phyloP scores from a whole-genome alignment of 1,140 invertebrate species.

The Drosophila gunungcola region DNA sequence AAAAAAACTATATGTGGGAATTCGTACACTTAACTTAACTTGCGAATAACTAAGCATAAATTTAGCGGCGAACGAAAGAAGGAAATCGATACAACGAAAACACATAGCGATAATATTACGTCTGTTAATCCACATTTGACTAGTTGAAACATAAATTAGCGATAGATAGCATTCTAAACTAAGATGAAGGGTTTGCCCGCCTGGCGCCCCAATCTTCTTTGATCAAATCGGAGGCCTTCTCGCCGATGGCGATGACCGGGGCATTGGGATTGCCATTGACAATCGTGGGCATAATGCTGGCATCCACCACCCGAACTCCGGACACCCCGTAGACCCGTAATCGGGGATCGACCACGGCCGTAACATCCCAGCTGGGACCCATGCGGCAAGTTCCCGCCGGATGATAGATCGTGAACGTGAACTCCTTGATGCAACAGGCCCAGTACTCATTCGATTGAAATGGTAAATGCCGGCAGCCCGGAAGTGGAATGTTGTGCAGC shows the following conservation, averaged over 20 bases:
- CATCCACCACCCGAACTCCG: constrained; percentile 90
- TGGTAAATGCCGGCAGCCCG: constrained; percentile 90
- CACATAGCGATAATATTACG: constrained; percentile 26
- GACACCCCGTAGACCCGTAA: constrained; percentile 90
- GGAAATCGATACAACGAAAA: constrained; percentile 12
- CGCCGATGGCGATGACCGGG: constrained; percentile 89
- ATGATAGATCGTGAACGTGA: constrained; percentile 95
- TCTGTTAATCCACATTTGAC: constrained; percentile 68
- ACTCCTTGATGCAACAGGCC: constrained; percentile 91
- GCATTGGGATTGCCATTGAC: constrained; percentile 93
- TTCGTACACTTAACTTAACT: constrained; percentile 8
- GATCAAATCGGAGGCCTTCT: constrained; percentile 92
- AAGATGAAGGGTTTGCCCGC: constrained; percentile 1
- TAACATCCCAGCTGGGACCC: constrained; percentile 90
- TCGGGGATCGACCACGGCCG: constrained; percentile 92
- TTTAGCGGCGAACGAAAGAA: constrained; percentile 26
- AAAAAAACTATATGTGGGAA: constrained; percentile 34
- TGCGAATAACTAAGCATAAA: constrained; percentile 23
- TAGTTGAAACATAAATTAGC: constrained; percentile 66
- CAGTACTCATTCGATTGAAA: constrained; percentile 94
- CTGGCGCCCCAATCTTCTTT: constrained; percentile 88
- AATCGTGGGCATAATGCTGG: constrained; percentile 92
- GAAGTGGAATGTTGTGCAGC: constrained; percentile 91
- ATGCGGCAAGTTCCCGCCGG: constrained; percentile 94
- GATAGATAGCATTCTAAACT: constrained; percentile 15